Conservation (phyloP, 2,888 invertebrate genomes). For the Amphipyra tragopoginis region DNA sequence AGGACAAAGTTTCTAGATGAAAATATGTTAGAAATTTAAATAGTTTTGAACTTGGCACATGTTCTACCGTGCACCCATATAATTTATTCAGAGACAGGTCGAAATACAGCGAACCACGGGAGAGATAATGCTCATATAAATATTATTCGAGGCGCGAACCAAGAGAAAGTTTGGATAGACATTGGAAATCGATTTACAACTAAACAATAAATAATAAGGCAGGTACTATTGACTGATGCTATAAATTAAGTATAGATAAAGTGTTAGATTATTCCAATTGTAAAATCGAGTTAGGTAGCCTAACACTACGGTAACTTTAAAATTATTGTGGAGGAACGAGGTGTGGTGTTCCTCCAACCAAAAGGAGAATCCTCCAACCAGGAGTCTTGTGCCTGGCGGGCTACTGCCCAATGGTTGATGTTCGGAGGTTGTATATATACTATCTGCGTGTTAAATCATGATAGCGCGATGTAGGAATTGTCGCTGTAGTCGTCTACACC, state of each 20-base stretch:
- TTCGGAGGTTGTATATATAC: too few species aligned
- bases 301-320: neutral
- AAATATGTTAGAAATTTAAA: too few species aligned
- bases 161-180: conserved; percentile 65
- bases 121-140: conserved; percentile 67
- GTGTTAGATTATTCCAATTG: conserved; percentile 40
- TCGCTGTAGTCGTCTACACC: too few species aligned
- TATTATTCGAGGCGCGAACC: conserved; percentile 58
- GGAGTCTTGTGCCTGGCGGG: too few species aligned
- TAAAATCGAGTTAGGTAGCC: conserved; percentile 55
- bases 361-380: too few species aligned
- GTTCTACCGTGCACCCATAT: conserved; percentile 30
- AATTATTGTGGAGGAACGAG: too few species aligned
- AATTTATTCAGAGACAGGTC: conserved; percentile 70
- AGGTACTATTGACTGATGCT: conserved; percentile 42
- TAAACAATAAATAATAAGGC: conserved; percentile 55
- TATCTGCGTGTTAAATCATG: too few species aligned
- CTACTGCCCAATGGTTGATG: too few species aligned
- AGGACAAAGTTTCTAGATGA: neutral
- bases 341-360: too few species aligned
- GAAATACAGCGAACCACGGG: conserved; percentile 64
- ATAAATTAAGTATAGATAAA: conserved; percentile 51
- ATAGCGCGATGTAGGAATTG: too few species aligned
- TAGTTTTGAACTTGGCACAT: conserved; percentile 48
- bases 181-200: conserved; percentile 57